Evolutionary conservation across 2,888 invertebrate species (phyloP), one percentile per base, ranked within the genome.

Genomic region (Brenthis hecate): DNA sequence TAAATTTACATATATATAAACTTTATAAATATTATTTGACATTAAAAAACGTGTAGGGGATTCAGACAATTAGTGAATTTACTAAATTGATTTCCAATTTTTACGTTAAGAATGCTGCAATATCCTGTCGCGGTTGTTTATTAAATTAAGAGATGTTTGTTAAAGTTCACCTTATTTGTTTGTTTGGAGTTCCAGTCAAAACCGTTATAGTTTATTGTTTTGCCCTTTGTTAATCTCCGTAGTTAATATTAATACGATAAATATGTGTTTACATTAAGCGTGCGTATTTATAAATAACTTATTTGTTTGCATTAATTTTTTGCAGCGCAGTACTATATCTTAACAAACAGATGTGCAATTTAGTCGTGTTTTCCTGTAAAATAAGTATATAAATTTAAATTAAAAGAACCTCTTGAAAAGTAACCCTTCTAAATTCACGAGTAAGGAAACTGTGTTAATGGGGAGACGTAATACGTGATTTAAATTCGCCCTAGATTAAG

Each of bases 401-500:
- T 19, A 56, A 61, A 61, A 66, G 61, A 55, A 43, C 54, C n/a
- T 36, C 36, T 56, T 66, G 50, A 62, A 67, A 67, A 67, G 62
- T 56, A 62, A 62, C 50, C 60, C 60, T 63, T 54, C 58, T 66
- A 51, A 63, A 62, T 63, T 66, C 54, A 36, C 51, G 19, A 66
- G 58, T 57, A 57, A 69, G 67, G 60, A 69, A 69, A 71, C 67
- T 69, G 63, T 72, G 72, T 71, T 73, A 69, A 69, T 69, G 63
- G 70, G 63, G 61, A 72, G 65, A 66, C 65, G 64, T 72, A 71
- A 68, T 48, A 58, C 70, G 71, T 72, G 73, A 73, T 75, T 73
- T 72, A 75, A 75, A 75, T 73, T 72, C 72, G 75, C 68, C 74
- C 75, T 72, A 75, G 75, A 72, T 74, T 71, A 71, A 68, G 71